Evolutionary conservation across 2,888 invertebrate species (phyloP).

Genomic region (Chrysina gloriosa): DNA sequence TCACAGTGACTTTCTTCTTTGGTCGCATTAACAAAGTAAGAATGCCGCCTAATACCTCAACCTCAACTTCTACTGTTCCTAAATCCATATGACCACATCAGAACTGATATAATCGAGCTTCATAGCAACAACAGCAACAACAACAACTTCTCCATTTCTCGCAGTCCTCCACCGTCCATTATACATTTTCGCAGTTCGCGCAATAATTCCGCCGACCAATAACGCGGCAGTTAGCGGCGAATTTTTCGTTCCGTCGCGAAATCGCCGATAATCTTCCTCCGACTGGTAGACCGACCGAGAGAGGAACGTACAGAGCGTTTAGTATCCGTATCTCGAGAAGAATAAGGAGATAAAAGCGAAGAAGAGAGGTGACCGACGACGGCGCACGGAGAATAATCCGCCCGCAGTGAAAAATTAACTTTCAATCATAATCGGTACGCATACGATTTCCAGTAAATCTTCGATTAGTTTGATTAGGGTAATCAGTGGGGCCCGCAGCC

Average conservation of each 20-base stretch:
- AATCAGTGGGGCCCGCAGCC: constrained; percentile 53
- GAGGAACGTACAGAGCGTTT: too few species aligned
- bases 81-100: too few species aligned
- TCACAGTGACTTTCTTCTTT: too few species aligned
- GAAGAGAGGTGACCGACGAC: constrained; percentile 21
- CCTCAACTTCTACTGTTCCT: too few species aligned
- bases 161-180: constrained; percentile 3
- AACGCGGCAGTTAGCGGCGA: constrained; percentile 15
- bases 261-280: constrained; percentile 32
- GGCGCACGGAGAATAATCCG: constrained; percentile 44
- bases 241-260: constrained; percentile 29
- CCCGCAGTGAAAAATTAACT: constrained; percentile 58
- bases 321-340: neutral
- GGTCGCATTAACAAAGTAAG: too few species aligned
- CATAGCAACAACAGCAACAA: constrained; percentile 9
- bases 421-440: constrained; percentile 54
- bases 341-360: neutral
- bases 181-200: constrained; percentile 7
- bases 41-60: too few species aligned
- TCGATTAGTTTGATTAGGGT: constrained; percentile 60
- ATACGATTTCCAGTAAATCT: constrained; percentile 55
- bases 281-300: constrained; percentile 1
- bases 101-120: neutral
- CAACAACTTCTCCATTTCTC: constrained; percentile 9
- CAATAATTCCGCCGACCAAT: constrained; percentile 11